phyloP scores from a whole-genome alignment of 2,797 vertebrate species.

The Coranthus polyacanthus region DNA sequence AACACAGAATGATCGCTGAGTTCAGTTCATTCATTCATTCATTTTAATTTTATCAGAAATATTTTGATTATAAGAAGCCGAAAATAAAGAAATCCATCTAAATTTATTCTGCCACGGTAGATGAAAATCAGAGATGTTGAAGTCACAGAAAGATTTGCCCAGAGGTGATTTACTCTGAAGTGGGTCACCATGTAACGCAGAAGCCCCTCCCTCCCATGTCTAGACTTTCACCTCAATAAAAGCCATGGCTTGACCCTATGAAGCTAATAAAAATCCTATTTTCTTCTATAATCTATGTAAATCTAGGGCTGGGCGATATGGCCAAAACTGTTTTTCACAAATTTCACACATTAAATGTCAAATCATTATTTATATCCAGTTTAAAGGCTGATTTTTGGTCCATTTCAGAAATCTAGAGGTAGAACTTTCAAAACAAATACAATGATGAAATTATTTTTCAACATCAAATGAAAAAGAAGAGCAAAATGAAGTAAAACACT shows the following conservation, averaged over 20 bases:
- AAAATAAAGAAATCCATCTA: constrained; percentile 5
- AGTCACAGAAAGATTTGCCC: constrained; percentile 39
- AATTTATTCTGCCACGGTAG: constrained; percentile 9
- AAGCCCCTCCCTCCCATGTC: constrained; percentile 30
- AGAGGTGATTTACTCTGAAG: constrained; percentile 45
- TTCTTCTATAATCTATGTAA: no score
- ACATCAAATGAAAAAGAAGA: no score
- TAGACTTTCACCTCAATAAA: constrained; percentile 48
- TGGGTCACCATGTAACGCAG: constrained; percentile 57
- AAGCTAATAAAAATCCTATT: no score
- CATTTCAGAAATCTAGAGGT: no score
- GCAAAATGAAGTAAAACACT: no score
- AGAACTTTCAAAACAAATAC: no score
- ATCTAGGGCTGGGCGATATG: no score
- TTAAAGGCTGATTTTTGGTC: no score
- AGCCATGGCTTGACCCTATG: not conserved
- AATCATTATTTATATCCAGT: no score
- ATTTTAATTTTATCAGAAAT: constrained; percentile 2
- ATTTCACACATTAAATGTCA: no score
- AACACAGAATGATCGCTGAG: not conserved
- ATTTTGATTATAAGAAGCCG: not conserved
- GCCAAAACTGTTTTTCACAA: no score
- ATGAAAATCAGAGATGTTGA: constrained; percentile 15
- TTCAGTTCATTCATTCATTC: constrained; percentile 23
- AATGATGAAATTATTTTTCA: no score